Evolutionary conservation across 2,113 vertebrate genomes (phyloP).

Genomic region (Meriones unguiculatus): DNA sequence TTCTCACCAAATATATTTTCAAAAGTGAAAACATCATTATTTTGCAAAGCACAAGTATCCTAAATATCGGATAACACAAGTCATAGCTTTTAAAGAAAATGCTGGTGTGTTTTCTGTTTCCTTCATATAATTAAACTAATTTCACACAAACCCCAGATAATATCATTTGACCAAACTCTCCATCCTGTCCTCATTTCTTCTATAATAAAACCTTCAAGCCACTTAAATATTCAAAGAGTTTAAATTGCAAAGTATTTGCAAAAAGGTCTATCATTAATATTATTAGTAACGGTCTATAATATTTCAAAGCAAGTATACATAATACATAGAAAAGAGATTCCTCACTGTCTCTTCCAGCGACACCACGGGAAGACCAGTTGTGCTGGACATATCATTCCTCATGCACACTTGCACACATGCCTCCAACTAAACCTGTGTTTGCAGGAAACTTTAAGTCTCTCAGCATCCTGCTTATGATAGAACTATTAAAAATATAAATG

Average conservation of each 20-base stretch:
- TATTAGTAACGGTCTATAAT: not conserved
- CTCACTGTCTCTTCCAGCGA: not conserved
- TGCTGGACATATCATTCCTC: not conserved
- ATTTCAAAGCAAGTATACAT: constrained; percentile 36
- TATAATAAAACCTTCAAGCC: not conserved
- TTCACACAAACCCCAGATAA: not conserved
- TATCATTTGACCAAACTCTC: constrained; percentile 36
- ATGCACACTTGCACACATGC: not conserved
- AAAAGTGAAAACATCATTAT: constrained; percentile 4
- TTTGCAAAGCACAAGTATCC: constrained; percentile 8
- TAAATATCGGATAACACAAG: constrained; percentile 27
- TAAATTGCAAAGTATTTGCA: constrained; percentile 51
- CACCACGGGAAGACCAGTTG: not conserved
- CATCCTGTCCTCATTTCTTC: not conserved
- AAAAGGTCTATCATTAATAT: not conserved
- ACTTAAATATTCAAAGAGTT: not conserved
- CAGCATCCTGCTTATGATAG: constrained; percentile 12
- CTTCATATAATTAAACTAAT: constrained; percentile 33
- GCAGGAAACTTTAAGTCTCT: not conserved
- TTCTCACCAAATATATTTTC: not conserved
- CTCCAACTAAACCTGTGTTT: not conserved
- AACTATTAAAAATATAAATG: constrained; percentile 57
- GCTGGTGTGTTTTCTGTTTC: not conserved
- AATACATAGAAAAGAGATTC: constrained; percentile 23
- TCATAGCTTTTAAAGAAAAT: constrained; percentile 59